Base-by-base conservation (phyloP, 2,113 vertebrate species). In the Neogobius melanostomus region DNA sequence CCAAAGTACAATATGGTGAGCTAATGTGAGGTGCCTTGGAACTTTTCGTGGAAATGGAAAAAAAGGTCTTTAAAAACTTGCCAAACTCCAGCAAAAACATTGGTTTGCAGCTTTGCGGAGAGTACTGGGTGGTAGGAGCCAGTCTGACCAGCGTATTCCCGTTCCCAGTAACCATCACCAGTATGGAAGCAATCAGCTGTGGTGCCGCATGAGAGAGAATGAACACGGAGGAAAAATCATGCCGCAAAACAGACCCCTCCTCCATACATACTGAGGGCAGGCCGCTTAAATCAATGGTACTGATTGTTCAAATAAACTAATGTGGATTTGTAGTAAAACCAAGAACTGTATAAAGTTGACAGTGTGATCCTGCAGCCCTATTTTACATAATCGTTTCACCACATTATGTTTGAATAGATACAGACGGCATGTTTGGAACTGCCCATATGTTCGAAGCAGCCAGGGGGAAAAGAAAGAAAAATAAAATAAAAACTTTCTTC, bases 121-220 rank as follows among this genome's bases (percentile, higher is more conserved):
- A 59, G 28, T 14, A 59, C 28, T 42, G 56, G 54, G 54, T 56
- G 56, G 56, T 59, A 59, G 46, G 64, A 79, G 79, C 83, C 78
- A 79, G 71, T 75, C 71, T 84, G 82, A 64, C 70, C 74, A 78
- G 64, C 12, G 43, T 57, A 59, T 66, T 80, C 71, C 51, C 65
- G 72, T 69, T 77, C 62, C 74, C 69, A 65, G 51, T 80, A 86
- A 80, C 66, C 83, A 83, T 82, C 80, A 81, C 82, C 88, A 91
- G 89, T 90, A 79, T 92, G 87, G 85, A 88, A 92, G 87, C 86
- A 92, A 92, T 93, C 90, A 90, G 84, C 71, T 79, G 82, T 89
- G 86, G 84, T 75, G 78, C 82, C 79, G 46, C 56, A 59, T 59
- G 73, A 60, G 76, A 75, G 57, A 79, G 87, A 81, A 86, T 72